Base-by-base conservation (phyloP, 1,140 invertebrate species). In the Zelostemma sp. region DNA sequence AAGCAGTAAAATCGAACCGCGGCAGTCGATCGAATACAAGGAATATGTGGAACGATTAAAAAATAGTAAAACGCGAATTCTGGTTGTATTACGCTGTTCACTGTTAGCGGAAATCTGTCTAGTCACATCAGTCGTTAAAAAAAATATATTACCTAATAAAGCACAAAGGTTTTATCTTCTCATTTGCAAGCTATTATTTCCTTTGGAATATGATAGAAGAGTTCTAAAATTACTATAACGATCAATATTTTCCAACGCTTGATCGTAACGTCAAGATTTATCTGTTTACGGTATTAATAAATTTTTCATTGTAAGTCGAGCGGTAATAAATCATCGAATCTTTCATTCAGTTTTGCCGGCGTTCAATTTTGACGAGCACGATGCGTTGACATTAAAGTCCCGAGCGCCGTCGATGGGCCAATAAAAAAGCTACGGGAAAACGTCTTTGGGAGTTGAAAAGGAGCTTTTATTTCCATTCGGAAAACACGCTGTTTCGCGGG, bases 41-140 rank as follows among this genome's bases (percentile, higher is more conserved):
- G 47, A 64, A 38, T 63, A 55, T 55, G 59, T 55, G 35, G 53
- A 48, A 54, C 18, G 48, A 59, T 65, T 55, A 53, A 58, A 53
- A 65, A 58, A 43, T 48, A 65, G 46, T 54, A 40, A 53, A 65
- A 47, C 14, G 6, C 21, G 18, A 35, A 5, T 28, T 5, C 40
- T 1, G 40, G 4, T 1, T 28, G 49, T 25, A 3, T 25, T 62
- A 54, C 31, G 40, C 25, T 8, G 25, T 28, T 8, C 25, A 8
- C 25, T 3, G 25, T 28, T 28, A 18, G 17, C 17, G n/a, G 8
- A 55, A 62, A 49, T 9, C 28, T 28, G 19, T 38, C 18, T 54
- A 14, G 28, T 51, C 25, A 9, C 56, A 50, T 58, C 33, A 17
- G 28, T 46, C 53, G 31, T 38, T 35, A 28, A 28, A 9, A n/a